Conservation (phyloP, 2,113 vertebrate species). For the Otus sunia region DNA sequence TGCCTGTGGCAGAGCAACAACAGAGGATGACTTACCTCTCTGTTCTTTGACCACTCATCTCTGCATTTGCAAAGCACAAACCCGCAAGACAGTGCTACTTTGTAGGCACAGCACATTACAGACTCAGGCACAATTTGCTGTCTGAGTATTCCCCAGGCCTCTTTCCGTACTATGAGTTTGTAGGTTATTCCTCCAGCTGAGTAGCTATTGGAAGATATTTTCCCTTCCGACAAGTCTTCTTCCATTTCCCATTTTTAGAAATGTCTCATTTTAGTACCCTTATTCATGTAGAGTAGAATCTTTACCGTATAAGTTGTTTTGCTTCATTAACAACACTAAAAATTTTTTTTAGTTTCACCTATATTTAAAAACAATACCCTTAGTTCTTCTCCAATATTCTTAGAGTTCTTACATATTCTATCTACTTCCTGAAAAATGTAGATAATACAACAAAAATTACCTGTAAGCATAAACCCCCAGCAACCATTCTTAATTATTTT, state of each 20-base stretch:
- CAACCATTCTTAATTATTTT: not conserved
- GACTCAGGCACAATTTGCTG: not conserved
- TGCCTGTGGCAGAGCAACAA: fast-evolving
- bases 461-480: not conserved
- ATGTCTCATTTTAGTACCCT: not conserved
- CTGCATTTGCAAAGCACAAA: not conserved
- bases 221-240: not conserved
- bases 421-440: not conserved
- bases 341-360: not conserved
- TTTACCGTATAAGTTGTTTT: not conserved
- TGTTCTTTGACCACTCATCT: not conserved
- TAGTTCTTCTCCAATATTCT: not conserved
- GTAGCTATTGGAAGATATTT: not conserved
- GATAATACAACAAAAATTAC: not conserved
- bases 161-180: not conserved
- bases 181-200: not conserved
- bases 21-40: not conserved
- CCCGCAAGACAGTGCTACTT: not conserved
- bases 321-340: not conserved
- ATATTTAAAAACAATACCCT: not conserved
- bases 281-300: not conserved
- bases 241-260: not conserved
- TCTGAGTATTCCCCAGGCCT: not conserved
- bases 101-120: not conserved
- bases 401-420: not conserved